These are phyloP conservation scores for Lepilemur septentrionalis DNA, from an alignment of 2,797 vertebrate genomes.

Conservation along the genomic window DNA sequence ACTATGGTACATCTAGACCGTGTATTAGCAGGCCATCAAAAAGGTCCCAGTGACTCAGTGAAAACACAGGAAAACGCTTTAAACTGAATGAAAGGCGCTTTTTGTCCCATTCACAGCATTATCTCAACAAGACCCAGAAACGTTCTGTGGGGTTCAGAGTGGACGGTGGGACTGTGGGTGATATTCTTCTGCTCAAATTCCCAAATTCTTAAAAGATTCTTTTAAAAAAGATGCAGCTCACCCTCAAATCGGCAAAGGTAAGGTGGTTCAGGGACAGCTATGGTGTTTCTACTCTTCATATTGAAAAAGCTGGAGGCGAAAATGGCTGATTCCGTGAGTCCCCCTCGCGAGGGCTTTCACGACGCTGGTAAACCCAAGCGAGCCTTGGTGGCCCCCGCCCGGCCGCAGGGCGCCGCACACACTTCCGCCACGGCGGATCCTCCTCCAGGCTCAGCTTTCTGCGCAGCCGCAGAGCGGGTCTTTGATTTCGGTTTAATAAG, in stretches of 20 bases:
- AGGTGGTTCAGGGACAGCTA: too few relatives aligned
- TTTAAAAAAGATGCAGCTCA: neutral
- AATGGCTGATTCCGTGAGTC: neutral
- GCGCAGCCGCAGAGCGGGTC: too few relatives aligned
- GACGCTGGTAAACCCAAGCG: neutral
- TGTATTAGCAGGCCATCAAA: neutral
- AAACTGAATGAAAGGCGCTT: neutral
- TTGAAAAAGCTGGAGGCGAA: neutral
- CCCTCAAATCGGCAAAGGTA: neutral
- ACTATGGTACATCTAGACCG: fast-evolving
- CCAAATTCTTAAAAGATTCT: neutral
- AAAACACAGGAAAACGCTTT: neutral
- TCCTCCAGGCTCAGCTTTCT: too few relatives aligned
- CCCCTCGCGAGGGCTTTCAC: neutral
- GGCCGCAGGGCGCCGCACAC: fast-evolving
- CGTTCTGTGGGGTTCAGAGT: neutral
- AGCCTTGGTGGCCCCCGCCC: neutral
- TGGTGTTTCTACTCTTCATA: too few relatives aligned
- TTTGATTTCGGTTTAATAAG: neutral
- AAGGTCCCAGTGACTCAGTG: neutral
- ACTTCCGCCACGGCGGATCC: too few relatives aligned
- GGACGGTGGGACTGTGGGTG: too few relatives aligned
- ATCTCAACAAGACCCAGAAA: neutral
- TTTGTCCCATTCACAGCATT: neutral
- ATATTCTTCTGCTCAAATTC: neutral